Percentiles rank a stretch among this genome's conserved stretches.
phyloP scores from a whole-genome alignment of 2,113 vertebrate species.

The Bos indicus region DNA sequence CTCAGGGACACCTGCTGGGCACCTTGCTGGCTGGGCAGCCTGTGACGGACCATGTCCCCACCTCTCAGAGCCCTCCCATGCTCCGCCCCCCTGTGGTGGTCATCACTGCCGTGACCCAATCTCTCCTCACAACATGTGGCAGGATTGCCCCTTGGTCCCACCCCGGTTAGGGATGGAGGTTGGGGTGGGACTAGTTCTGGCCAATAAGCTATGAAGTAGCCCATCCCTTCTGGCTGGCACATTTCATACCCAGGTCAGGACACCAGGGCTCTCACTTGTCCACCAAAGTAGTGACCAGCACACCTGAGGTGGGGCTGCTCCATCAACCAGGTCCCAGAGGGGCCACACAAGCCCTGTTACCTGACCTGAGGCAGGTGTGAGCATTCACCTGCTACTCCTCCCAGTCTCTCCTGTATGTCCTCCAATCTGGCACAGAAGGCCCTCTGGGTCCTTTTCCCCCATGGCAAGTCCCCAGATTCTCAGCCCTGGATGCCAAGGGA shows the following conservation, averaged over 20 bases:
- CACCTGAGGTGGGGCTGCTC: neutral
- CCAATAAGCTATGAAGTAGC: neutral
- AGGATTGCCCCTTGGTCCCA: neutral
- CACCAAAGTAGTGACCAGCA: neutral
- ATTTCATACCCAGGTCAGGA: neutral
- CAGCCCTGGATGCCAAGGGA: neutral
- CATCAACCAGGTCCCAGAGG: neutral
- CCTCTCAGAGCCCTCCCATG: neutral
- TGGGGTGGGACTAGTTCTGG: neutral
- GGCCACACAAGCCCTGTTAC: neutral
- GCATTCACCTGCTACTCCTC: neutral
- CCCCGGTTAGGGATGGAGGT: fast-evolving
- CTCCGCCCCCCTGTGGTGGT: fast-evolving
- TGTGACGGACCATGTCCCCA: neutral
- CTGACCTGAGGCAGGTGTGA: neutral
- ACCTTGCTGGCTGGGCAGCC: neutral
- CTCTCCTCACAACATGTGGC: neutral
- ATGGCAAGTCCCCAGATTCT: neutral
- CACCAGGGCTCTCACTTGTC: neutral
- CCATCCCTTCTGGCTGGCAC: neutral
- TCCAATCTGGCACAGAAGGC: neutral
- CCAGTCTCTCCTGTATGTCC: neutral
- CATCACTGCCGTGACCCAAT: neutral
- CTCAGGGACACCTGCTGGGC: neutral
- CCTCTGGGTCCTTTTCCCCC: neutral